These are phyloP conservation scores for Cassiopea xamachana DNA, from an alignment of 30 jellyfish, hydroid and myxozoan species.

Conservation along the genomic window DNA sequence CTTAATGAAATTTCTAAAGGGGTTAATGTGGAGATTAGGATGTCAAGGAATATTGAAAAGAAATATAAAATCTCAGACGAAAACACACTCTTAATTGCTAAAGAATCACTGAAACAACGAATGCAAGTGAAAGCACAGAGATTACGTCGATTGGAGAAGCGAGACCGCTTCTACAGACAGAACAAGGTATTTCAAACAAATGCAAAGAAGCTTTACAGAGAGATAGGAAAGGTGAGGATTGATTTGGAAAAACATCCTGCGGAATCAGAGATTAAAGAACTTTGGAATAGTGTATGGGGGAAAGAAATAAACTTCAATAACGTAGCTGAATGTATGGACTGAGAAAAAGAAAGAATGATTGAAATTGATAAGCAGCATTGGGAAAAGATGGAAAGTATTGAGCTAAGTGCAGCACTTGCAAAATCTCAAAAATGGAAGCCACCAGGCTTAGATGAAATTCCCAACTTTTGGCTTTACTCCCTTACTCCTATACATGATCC, in stretches of 20 bases:
- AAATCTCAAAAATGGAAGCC: conserved; percentile 12
- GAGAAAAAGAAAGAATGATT: neutral
- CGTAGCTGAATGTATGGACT: conserved; percentile 17
- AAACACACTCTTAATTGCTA: neutral
- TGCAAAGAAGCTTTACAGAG: conserved; percentile 29
- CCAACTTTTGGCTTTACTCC: conserved; percentile 18
- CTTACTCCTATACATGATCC: neutral
- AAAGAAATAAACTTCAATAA: conserved; percentile 16
- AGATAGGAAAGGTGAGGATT: conserved; percentile 19
- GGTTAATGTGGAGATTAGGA: neutral
- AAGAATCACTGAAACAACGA: conserved; percentile 37
- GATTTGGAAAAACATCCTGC: conserved; percentile 4
- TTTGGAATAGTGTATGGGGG: conserved; percentile 44
- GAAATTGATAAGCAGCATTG: conserved; percentile 14
- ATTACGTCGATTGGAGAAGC: conserved; percentile 22
- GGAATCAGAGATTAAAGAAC: conserved; percentile 1
- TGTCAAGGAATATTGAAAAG: neutral
- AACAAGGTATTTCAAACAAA: conserved; percentile 25
- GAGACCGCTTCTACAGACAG: conserved; percentile 34
- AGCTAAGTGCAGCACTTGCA: neutral
- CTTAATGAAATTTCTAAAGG: conserved; percentile 19
- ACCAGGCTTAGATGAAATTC: conserved; percentile 11
- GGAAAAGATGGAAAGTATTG: neutral
- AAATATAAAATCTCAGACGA: neutral
- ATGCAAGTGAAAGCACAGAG: conserved; percentile 41